A percentile compares a stretch with the other conserved stretches of the same genome.
phyloP scores from a whole-genome alignment of 2,888 invertebrate genomes.

The Rotaria socialis region DNA sequence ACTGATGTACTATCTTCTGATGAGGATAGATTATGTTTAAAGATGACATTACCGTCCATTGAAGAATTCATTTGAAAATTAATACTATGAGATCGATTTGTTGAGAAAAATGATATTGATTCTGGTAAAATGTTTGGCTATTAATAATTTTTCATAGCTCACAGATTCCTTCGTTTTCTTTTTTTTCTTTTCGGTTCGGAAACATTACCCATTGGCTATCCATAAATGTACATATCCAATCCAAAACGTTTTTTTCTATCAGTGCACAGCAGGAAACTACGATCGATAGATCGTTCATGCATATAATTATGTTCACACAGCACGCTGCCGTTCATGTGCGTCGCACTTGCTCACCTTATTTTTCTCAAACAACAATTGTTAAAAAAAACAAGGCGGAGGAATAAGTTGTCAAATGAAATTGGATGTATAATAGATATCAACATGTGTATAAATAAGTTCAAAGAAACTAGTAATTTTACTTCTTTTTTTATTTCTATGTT shows the following conservation, averaged over 20 bases:
- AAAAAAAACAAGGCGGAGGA: slow-evolving; percentile 1
- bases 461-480: slow-evolving; percentile 20
- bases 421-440: neutral
- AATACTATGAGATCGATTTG: neutral
- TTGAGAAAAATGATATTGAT: neutral
- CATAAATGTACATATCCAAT: neutral
- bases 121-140: neutral
- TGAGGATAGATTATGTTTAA: no score
- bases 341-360: slow-evolving; percentile 29
- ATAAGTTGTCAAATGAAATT: slow-evolving; percentile 18
- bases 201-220: neutral
- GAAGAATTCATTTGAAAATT: neutral
- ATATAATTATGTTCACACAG: slow-evolving; percentile 14
- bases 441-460: neutral
- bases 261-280: neutral
- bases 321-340: slow-evolving; percentile 20
- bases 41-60: neutral
- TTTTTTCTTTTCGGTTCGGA: neutral
- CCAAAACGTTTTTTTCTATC: neutral
- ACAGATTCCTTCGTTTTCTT: no score
- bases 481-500: no score
- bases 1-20: neutral
- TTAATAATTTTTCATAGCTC: neutral
- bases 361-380: slow-evolving; percentile 9
- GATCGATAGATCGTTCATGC: slow-evolving; percentile 7